phyloP scores from a whole-genome alignment of 1,140 invertebrate genomes.

The Diabrotica undecimpunctata region DNA sequence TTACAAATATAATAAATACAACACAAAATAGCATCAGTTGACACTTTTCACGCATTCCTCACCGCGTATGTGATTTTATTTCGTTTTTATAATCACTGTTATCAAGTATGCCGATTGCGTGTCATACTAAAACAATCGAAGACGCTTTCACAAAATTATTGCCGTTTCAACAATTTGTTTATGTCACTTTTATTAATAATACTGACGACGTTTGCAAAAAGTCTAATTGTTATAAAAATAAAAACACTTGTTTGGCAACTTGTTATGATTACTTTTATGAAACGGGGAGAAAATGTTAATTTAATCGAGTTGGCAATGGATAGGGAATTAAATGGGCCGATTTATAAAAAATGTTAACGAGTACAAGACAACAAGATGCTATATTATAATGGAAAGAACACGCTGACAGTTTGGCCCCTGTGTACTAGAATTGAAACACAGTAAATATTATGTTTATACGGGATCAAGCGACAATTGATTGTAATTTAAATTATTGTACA shows the following conservation, averaged over 20 bases:
- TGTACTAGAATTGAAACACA: no score
- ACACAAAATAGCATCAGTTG: neutral
- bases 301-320: no score
- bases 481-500: no score
- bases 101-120: slow-evolving; percentile 19
- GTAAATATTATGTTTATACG: no score
- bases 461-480: no score
- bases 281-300: slow-evolving; percentile 8
- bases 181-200: neutral
- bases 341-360: no score
- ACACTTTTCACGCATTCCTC: slow-evolving; percentile 17
- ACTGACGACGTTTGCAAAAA: slow-evolving; percentile 18
- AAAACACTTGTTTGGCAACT: slow-evolving; percentile 10
- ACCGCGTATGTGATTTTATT: slow-evolving; percentile 16
- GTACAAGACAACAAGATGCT: no score
- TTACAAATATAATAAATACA: slow-evolving; percentile 6
- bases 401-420: no score
- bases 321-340: no score
- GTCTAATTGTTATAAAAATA: slow-evolving; percentile 16
- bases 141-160: slow-evolving; percentile 16
- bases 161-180: slow-evolving; percentile 14
- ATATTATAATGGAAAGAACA: no score
- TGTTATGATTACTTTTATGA: slow-evolving; percentile 11
- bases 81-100: slow-evolving; percentile 13
- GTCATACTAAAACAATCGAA: slow-evolving; percentile 14